phyloP scores from a whole-genome alignment of 2,113 vertebrate genomes.

The Tychaedon coryphoeus region DNA sequence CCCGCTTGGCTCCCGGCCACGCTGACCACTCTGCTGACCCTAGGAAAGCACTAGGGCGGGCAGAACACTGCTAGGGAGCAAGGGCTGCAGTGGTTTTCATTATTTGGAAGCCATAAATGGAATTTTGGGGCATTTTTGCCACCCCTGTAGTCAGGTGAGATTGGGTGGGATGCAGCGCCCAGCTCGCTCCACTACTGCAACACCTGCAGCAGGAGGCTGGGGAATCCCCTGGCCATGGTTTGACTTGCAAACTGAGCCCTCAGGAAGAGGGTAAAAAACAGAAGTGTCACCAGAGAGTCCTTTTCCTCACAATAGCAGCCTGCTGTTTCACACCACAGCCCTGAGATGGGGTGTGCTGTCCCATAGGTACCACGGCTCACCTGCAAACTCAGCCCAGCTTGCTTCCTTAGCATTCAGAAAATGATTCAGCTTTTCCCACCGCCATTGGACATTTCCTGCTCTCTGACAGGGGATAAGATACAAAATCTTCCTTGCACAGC shows the following conservation, averaged over 20 bases:
- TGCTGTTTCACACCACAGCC: rapidly evolving
- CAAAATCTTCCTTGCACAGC: background rate
- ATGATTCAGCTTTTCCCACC: background rate
- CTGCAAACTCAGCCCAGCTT: background rate
- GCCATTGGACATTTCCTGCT: background rate
- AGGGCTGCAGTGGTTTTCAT: rapidly evolving
- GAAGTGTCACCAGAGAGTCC: background rate
- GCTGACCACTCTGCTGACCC: background rate
- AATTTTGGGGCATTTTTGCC: background rate
- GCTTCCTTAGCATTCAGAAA: background rate
- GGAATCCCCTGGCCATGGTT: background rate
- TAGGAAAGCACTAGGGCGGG: background rate
- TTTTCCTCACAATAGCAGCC: background rate
- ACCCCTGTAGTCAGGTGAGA: rapidly evolving
- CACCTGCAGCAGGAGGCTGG: background rate
- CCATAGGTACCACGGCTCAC: background rate
- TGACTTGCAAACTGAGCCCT: slow-evolving; percentile 32
- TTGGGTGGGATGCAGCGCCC: background rate
- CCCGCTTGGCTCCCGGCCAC: rapidly evolving
- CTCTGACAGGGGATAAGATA: rapidly evolving
- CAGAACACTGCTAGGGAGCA: background rate
- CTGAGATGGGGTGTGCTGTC: background rate
- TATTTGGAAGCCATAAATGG: background rate
- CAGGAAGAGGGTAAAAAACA: background rate
- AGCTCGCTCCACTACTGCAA: rapidly evolving